phyloP scores from a whole-genome alignment of 1,140 invertebrate genomes.

The Helicoverpa armigera region DNA sequence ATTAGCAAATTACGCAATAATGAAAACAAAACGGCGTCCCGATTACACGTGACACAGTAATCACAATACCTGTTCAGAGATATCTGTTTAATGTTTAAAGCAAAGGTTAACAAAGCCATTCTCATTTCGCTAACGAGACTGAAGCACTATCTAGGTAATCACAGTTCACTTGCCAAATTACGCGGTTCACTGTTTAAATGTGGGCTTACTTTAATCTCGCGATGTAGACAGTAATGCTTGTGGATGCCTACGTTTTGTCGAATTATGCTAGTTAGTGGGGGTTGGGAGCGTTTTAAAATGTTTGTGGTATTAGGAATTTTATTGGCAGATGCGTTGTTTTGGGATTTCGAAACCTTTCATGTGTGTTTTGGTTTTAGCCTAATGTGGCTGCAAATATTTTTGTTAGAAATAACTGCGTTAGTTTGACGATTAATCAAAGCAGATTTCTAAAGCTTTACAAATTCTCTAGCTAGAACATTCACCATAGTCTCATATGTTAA shows the following conservation, averaged over 20 bases:
- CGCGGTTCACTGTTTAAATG: constrained; percentile 81
- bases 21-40: constrained; percentile 17
- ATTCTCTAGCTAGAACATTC: constrained; percentile 10
- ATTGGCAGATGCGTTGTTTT: neutral
- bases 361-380: no score
- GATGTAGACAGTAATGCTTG: constrained; percentile 61
- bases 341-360: no score
- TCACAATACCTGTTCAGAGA: constrained; percentile 48
- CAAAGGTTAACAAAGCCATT: constrained; percentile 77
- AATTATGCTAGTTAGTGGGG: constrained; percentile 38
- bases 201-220: constrained; percentile 81
- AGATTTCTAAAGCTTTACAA: neutral
- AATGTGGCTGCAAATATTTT: no score
- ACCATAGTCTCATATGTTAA: constrained; percentile 19
- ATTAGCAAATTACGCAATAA: constrained; percentile 10
- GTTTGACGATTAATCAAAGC: neutral
- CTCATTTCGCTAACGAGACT: constrained; percentile 82
- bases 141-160: constrained; percentile 82
- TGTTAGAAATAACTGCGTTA: no score
- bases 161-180: constrained; percentile 84
- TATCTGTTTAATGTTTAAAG: constrained; percentile 56
- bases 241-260: constrained; percentile 42
- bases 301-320: neutral
- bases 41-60: constrained; percentile 42
- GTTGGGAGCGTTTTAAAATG: constrained; percentile 7